These are phyloP conservation scores for Flabesymbios commensalis DNA, from an alignment of 2,888 invertebrate genomes.

Conservation along the genomic window DNA sequence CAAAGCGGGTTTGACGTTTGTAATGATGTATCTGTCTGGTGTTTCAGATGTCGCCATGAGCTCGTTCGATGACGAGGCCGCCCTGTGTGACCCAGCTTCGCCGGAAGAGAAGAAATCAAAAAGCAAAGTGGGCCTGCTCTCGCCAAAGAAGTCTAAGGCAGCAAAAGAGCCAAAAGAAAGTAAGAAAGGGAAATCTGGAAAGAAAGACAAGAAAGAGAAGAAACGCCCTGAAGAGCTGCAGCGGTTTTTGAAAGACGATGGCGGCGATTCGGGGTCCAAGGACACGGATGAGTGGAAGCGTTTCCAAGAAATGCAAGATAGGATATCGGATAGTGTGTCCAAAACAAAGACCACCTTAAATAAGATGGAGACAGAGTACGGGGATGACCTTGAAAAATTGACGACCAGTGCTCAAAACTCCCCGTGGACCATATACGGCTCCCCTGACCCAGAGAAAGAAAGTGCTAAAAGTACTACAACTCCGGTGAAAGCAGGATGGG, in stretches of 20 bases:
- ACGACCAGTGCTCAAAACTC: constrained; percentile 10
- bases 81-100: neutral
- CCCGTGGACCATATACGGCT: constrained; percentile 3
- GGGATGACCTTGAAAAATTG: neutral
- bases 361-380: constrained; percentile 7
- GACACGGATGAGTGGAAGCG: constrained; percentile 10
- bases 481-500: too few species aligned
- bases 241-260: neutral
- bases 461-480: neutral
- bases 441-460: neutral
- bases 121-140: constrained; percentile 5
- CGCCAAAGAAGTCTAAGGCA: constrained; percentile 18
- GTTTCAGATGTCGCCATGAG: too few species aligned
- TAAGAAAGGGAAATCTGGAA: neutral
- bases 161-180: neutral
- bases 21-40: too few species aligned
- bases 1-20: too few species aligned
- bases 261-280: neutral
- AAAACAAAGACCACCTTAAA: constrained; percentile 5
- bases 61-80: constrained; percentile 5
- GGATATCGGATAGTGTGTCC: constrained; percentile 1
- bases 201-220: constrained; percentile 18
- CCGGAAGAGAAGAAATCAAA: constrained; percentile 17
- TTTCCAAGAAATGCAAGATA: constrained; percentile 18
- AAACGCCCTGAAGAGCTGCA: constrained; percentile 10